phyloP scores from a whole-genome alignment of 2,113 vertebrate genomes.

The Ciconia stormi region DNA sequence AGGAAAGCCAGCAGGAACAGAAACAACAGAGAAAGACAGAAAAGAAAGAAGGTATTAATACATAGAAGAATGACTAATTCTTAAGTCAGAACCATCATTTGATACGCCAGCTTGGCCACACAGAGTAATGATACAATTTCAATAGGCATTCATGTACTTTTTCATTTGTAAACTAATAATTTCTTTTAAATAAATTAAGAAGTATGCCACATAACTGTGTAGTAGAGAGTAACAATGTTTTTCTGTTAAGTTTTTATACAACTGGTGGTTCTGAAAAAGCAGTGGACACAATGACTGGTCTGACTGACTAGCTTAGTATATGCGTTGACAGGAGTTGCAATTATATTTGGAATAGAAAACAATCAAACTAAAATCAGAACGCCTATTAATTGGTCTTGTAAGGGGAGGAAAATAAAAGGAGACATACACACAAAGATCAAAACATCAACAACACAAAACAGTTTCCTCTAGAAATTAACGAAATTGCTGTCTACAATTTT shows the following conservation, averaged over 20 bases:
- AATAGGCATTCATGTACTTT: neutral
- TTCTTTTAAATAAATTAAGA: neutral
- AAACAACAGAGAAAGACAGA: conserved; percentile 71
- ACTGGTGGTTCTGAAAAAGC: conserved; percentile 63
- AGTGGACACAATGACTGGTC: neutral
- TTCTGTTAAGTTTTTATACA: neutral
- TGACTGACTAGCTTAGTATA: neutral
- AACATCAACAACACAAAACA: neutral
- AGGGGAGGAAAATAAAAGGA: neutral
- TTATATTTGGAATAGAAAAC: neutral
- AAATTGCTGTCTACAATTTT: neutral
- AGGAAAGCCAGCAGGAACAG: conserved; percentile 72
- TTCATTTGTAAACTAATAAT: neutral
- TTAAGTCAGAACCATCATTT: conserved; percentile 69
- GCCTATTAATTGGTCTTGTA: neutral
- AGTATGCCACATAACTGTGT: neutral
- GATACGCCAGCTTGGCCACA: neutral
- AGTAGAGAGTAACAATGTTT: neutral
- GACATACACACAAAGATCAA: conserved; percentile 20
- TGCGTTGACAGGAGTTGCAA: neutral
- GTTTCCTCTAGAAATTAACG: neutral
- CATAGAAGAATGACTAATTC: conserved; percentile 17
- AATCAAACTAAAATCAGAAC: neutral
- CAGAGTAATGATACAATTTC: neutral
- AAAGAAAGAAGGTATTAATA: conserved; percentile 82